phyloP scores from a whole-genome alignment of 2,888 invertebrate genomes.

The Acleris sparsana region DNA sequence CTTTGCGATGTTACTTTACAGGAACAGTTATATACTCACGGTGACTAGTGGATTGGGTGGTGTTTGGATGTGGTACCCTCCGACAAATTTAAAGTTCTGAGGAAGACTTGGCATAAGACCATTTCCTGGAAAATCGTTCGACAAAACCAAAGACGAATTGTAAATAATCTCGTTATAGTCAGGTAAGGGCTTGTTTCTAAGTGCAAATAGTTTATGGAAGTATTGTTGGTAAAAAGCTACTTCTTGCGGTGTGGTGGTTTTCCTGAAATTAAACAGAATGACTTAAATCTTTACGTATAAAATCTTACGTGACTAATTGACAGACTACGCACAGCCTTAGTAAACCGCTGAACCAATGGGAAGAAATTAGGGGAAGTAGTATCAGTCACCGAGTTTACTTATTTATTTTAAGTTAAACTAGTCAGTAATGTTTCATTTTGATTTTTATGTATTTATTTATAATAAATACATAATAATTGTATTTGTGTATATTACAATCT shows the following conservation, averaged over 20 bases:
- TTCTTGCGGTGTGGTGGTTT: conserved; percentile 34
- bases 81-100: conserved; percentile 58
- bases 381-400: too few relatives aligned
- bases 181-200: conserved; percentile 48
- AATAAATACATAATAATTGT: too few relatives aligned
- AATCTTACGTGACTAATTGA: too few relatives aligned
- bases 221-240: conserved; percentile 44
- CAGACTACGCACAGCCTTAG: too few relatives aligned
- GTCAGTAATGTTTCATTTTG: too few relatives aligned
- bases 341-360: too few relatives aligned
- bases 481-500: too few relatives aligned
- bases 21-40: conserved; percentile 46
- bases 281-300: not conserved
- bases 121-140: conserved; percentile 60
- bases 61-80: conserved; percentile 59
- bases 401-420: too few relatives aligned
- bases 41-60: conserved; percentile 55
- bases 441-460: too few relatives aligned
- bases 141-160: conserved; percentile 58
- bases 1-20: not conserved
- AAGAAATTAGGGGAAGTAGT: too few relatives aligned
- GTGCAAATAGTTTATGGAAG: conserved; percentile 46
- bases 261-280: conserved; percentile 35
- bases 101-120: conserved; percentile 51
- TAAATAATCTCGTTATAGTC: conserved; percentile 49